A percentile compares a stretch with the other conserved stretches of the same genome.
Conservation (phyloP, 2,797 vertebrate species). For the Miichthys miiuy region DNA sequence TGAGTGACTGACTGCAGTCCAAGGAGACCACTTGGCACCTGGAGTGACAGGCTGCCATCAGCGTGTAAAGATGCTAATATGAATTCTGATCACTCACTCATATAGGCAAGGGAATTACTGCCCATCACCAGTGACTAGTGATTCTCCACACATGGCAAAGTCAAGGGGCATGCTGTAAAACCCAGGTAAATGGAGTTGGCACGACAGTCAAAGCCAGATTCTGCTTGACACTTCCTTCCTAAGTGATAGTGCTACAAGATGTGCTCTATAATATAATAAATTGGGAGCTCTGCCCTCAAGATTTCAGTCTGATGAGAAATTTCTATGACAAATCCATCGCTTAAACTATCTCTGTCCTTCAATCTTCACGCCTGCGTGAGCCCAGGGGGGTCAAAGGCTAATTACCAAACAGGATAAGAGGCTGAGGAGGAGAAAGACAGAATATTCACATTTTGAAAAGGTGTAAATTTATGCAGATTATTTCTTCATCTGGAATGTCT, state of each 20-base stretch:
- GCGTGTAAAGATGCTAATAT: slow-evolving; percentile 82
- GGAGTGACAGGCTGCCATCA: slow-evolving; percentile 82
- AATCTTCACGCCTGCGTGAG: slow-evolving; percentile 63
- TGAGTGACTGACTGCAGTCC: slow-evolving; percentile 71
- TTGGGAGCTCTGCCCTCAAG: slow-evolving; percentile 75
- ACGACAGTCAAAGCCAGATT: slow-evolving; percentile 66
- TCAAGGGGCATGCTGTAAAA: slow-evolving; percentile 77
- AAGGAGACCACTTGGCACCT: slow-evolving; percentile 80
- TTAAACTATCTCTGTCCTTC: slow-evolving; percentile 76
- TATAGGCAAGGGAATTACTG: slow-evolving; percentile 79
- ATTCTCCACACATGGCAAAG: slow-evolving; percentile 80
- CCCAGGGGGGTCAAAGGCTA: slow-evolving; percentile 78
- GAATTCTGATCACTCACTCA: slow-evolving; percentile 84
- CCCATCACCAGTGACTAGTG: slow-evolving; percentile 69
- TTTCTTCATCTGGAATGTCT: slow-evolving; percentile 59
- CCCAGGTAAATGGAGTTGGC: slow-evolving; percentile 78
- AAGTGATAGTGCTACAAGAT: slow-evolving; percentile 69
- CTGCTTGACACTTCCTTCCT: slow-evolving; percentile 70
- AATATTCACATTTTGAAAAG: slow-evolving; percentile 68
- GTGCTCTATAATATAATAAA: slow-evolving; percentile 75
- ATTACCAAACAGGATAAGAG: slow-evolving; percentile 79
- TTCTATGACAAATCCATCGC: slow-evolving; percentile 72
- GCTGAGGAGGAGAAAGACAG: slow-evolving; percentile 64
- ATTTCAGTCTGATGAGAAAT: slow-evolving; percentile 77
- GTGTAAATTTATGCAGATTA: slow-evolving; percentile 82